Percentiles rank a stretch among this genome's conserved stretches.
Evolutionary conservation across 2,888 invertebrate genomes (phyloP).

Genomic region (Eledone cirrhosa): DNA sequence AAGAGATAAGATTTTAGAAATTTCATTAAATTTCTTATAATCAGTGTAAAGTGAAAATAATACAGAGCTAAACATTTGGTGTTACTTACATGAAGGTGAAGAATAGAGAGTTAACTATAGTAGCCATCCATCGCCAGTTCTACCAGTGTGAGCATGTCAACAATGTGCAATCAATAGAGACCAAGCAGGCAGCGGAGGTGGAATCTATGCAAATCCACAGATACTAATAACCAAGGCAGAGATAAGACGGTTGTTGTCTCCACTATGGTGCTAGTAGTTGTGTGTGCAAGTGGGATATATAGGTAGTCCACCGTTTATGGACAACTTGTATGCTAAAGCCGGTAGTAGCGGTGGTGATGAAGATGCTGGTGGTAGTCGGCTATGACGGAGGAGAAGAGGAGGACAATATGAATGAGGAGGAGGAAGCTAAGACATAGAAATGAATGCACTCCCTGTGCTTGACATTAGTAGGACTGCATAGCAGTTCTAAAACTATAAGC

Average conservation of each 20-base stretch:
- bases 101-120: slow-evolving; percentile 3
- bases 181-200: slow-evolving; percentile 20
- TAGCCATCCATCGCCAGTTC: slow-evolving; percentile 20
- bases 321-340: not conserved
- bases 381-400: not conserved
- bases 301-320: slow-evolving; percentile 12
- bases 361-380: no score
- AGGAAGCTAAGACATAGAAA: not conserved
- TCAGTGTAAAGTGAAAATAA: no score
- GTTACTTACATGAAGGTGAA: slow-evolving; percentile 13
- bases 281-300: not conserved
- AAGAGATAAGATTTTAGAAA: no score
- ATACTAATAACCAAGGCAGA: slow-evolving; percentile 5
- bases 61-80: no score
- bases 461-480: not conserved
- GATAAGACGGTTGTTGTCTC: not conserved
- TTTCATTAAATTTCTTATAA: no score
- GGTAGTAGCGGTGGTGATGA: no score
- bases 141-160: slow-evolving; percentile 23
- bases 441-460: not conserved
- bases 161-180: slow-evolving; percentile 24
- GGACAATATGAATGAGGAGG: not conserved
- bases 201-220: slow-evolving; percentile 3
- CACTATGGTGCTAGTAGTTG: not conserved
- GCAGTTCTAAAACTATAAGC: not conserved